These are phyloP conservation scores for Lymantria dispar DNA, from an alignment of 2,888 invertebrate species.

Conservation along the genomic window DNA sequence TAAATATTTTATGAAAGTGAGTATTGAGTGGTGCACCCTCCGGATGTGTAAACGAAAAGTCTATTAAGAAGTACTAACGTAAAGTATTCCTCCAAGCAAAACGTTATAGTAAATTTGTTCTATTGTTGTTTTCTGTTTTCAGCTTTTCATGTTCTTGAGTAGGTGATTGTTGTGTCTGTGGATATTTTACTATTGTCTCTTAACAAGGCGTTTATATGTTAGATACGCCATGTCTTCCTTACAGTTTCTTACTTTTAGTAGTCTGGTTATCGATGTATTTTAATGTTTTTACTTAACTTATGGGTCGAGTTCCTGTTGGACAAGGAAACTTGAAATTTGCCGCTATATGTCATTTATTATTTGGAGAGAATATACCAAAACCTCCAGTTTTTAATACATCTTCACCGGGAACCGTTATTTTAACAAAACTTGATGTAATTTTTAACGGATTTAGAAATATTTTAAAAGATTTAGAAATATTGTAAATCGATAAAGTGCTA, in stretches of 20 bases:
- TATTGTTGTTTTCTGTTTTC: constrained; percentile 55
- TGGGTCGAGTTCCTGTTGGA: constrained; percentile 48
- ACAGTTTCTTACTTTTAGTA: constrained; percentile 51
- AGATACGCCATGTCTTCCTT: constrained; percentile 41
- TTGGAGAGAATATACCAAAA: constrained; percentile 1
- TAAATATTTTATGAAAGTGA: not conserved
- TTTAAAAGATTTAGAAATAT: no score
- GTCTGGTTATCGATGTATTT: constrained; percentile 53
- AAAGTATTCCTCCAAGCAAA: constrained; percentile 57
- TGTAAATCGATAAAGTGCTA: no score
- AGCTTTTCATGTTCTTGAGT: constrained; percentile 69
- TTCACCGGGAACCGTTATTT: not conserved
- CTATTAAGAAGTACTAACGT: constrained; percentile 56
- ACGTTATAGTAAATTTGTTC: constrained; percentile 55
- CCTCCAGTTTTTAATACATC: not conserved
- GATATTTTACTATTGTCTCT: constrained; percentile 53
- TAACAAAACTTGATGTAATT: not conserved
- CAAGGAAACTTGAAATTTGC: constrained; percentile 40
- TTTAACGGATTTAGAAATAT: constrained; percentile 1
- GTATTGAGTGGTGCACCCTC: constrained; percentile 56
- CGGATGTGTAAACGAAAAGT: constrained; percentile 56
- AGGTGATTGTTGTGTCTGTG: constrained; percentile 66
- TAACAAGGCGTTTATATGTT: constrained; percentile 43
- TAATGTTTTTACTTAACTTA: not conserved
- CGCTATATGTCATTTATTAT: constrained; percentile 6